Base-by-base conservation (phyloP, 2,888 invertebrate genomes). In the Noctua janthina region DNA sequence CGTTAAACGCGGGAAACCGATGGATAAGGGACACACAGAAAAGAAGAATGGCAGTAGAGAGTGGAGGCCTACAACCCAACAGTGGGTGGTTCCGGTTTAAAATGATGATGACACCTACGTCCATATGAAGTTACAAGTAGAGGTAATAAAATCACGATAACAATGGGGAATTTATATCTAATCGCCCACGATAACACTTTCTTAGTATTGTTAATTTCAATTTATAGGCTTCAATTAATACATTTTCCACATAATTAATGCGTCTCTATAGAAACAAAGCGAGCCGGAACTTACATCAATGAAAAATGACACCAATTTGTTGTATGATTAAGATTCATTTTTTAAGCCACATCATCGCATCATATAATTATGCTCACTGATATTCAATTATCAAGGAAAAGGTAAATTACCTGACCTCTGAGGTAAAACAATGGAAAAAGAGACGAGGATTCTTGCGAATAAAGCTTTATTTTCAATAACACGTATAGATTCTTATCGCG, bases 341-440 rank as follows among this genome's bases (percentile, higher is more conserved):
- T 79, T 74, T 79, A 67, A 77, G 69, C 68, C 68, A 80, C 74
- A 74, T 85, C 82, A 84, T 78, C 56, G 76, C 68, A 51, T 78
- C 76, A 81, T 75, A 80, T 89, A 88, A 90, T 91, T 89, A 87
- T 76, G 79, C 59, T 46, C 17, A 64, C 80, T 85, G 83, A 80
- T 87, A 81, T 81, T 86, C 76, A 82, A 85, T 88, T 83, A 88
- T 66, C 70, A 78, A 79, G 89, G 83, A 85, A 87, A 90, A 86
- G 87, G 90, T 87, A 87, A 88, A 78, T 81, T 86, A 90, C 86
- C 87, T 74, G 82, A 79, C 59, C 76, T 83, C 43, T 74, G 70
- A 4, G 7, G 1, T 29, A 13, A 74, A 17, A 56, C 69, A 76
- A 70, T 73, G 46, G 54, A 88, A 82, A 79, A 79, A 49, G 29